Evolutionary conservation across 2,888 invertebrate species (phyloP), one percentile per base, ranked within the genome.

Genomic region (Peribatodes rhomboidaria): DNA sequence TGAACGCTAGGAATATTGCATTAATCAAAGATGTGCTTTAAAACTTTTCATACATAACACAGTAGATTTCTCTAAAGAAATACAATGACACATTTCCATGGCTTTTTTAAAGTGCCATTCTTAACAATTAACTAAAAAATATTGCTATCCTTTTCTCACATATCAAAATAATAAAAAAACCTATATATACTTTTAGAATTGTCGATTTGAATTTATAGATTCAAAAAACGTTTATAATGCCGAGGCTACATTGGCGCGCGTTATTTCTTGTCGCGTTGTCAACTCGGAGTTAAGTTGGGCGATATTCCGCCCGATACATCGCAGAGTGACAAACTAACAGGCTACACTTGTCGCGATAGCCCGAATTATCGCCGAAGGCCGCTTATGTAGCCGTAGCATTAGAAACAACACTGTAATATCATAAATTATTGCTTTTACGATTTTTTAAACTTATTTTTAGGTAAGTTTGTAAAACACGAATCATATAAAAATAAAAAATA

Each of bases 1-100:
- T n/a, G n/a, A n/a, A n/a, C n/a, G n/a, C n/a, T n/a, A n/a, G n/a
- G n/a, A n/a, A n/a, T n/a, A n/a, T n/a, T n/a, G n/a, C n/a, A n/a
- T n/a, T n/a, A n/a, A n/a, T n/a, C n/a, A n/a, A n/a, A n/a, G n/a
- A n/a, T n/a, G n/a, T n/a, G n/a, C n/a, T 27, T 27, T 4, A 27
- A 4, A 27, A 27, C 6, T 2, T 4, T 4, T 27, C 6, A 27
- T 6, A 27, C 27, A 27, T 6, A 27, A 27, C 27, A 27, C 6
- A 27, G 27, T 27, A 6, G 27, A 4, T 27, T 27, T 27, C 27
- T 27, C 6, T 64, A 68, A 71, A 69, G 66, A 69, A 49, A 62
- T 61, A 56, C 47, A 57, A 69, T 57, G 59, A 65, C 54, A 71
- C 59, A 66, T 49, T 49, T 31, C 7, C 0, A 49, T 16, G 31